Evolutionary conservation across 2,888 invertebrate genomes (phyloP), one percentile per base, ranked within the genome.

Genomic region (Macropis europaea): DNA sequence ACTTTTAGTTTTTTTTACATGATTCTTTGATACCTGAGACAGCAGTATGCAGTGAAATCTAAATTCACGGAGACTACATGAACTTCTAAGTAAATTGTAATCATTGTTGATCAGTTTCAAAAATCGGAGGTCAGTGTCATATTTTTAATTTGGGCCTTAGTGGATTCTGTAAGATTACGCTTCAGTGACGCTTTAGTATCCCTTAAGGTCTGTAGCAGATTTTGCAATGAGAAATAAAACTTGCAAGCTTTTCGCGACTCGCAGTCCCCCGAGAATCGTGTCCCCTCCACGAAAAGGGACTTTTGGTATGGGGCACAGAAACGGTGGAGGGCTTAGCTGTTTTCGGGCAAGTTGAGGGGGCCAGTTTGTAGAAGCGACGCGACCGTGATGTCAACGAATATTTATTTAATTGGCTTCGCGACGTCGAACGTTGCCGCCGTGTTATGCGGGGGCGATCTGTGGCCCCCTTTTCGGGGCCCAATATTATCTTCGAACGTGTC

Each of bases 391-490:
- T 87, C 86, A 87, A 87, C 87, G 88, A 89, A 89, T 89, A 89
- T 89, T 89, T 88, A 89, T 89, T 89, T 89, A 89, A 89, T 89
- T 89, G 89, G 89, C 88, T 86, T 77, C 82, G 83, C 81, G 84
- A 82, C 80, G 79, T 82, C 83, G 83, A 87, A 84, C 83, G 83
- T 79, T 81, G 83, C 79, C 85, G 86, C 84, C 83, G 83, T 86
- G 85, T 87, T 87, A 84, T 88, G 88, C 87, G 87, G 87, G 88
- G 88, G 88, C 87, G 88, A 88, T 81, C 77, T 69, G 53, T 61
- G 43, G 48, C 47, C 54, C 26, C 19, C 40, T 17, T 13, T 26
- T 24, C 42, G 22, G 60, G 60, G 50, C 64, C 70, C 61, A 66
- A 74, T 77, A 78, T 77, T 77, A 76, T 56, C 59, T 60, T 56